phyloP scores from a whole-genome alignment of 2,113 vertebrate species.

The Pedionomus torquatus region DNA sequence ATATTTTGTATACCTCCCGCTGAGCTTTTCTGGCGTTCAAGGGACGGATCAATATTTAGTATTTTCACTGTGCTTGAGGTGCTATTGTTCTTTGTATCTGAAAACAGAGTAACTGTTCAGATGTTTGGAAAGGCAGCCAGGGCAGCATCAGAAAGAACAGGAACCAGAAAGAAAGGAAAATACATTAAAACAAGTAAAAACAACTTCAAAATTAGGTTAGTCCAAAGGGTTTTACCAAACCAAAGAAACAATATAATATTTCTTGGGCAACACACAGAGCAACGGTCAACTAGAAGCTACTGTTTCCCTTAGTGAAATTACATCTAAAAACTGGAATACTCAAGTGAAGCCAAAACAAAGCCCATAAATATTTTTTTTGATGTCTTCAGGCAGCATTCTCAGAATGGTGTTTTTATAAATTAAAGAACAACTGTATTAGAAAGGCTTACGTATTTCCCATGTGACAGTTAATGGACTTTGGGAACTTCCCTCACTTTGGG shows the following conservation, averaged over 20 bases:
- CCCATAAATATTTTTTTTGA: background rate
- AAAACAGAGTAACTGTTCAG: constrained; percentile 48
- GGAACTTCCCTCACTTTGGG: background rate
- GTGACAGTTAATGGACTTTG: background rate
- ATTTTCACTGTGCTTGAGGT: background rate
- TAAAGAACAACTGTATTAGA: background rate
- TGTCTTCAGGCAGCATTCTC: background rate
- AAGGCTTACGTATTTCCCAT: background rate
- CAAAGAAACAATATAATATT: background rate
- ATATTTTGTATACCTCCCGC: constrained; percentile 51
- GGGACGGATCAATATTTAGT: constrained; percentile 59
- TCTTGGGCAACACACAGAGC: background rate
- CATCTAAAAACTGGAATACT: background rate
- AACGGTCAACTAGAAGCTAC: background rate
- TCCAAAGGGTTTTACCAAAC: background rate
- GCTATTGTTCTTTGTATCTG: constrained; percentile 64
- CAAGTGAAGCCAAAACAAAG: background rate
- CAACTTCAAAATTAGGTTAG: background rate
- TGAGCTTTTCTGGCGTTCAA: constrained; percentile 50
- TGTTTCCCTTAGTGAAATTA: background rate
- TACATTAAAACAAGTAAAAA: background rate
- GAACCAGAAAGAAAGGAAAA: background rate
- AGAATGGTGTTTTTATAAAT: background rate
- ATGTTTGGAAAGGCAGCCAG: constrained; percentile 42
- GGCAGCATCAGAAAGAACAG: constrained; percentile 18